phyloP scores from a whole-genome alignment of 2,113 vertebrate genomes.

The Thalassoma bifasciatum region DNA sequence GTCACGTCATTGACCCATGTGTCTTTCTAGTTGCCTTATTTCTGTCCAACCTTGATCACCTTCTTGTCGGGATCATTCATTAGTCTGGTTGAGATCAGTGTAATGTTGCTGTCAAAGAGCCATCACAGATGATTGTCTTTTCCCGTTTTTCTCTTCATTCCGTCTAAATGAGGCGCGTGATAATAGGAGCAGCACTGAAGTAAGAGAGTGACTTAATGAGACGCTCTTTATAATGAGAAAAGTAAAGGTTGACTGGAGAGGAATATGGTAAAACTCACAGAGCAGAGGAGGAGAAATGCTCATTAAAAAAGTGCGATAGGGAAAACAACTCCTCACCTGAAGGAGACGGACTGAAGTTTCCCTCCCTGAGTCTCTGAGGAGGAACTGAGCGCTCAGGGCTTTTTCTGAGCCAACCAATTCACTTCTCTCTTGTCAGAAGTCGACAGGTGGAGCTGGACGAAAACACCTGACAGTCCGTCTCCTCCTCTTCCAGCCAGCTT shows the following conservation, averaged over 20 bases:
- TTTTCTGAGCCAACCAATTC: constrained; percentile 72
- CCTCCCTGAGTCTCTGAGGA: constrained; percentile 37
- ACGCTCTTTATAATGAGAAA: constrained; percentile 32
- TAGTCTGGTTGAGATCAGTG: constrained; percentile 58
- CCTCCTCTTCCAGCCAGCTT: constrained; percentile 46
- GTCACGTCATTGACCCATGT: no score
- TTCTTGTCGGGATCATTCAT: constrained; percentile 68
- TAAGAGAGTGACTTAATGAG: constrained; percentile 59
- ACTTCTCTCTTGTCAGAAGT: constrained; percentile 71
- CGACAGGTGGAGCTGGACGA: constrained; percentile 72
- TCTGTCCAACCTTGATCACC: constrained; percentile 72
- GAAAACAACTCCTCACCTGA: constrained; percentile 53
- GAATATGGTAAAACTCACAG: constrained; percentile 37
- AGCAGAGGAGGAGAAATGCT: constrained; percentile 41
- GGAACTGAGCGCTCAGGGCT: constrained; percentile 63
- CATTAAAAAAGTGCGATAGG: constrained; percentile 55
- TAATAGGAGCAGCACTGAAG: constrained; percentile 52
- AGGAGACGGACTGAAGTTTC: constrained; percentile 39
- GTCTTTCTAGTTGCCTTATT: no score
- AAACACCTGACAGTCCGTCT: constrained; percentile 72
- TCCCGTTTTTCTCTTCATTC: constrained; percentile 16
- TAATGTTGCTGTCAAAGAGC: constrained; percentile 56
- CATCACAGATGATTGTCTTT: constrained; percentile 48
- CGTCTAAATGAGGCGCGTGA: constrained; percentile 53
- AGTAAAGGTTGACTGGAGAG: constrained; percentile 42